Evolutionary conservation across 2,888 invertebrate genomes (phyloP), one percentile per base, ranked within the genome.

Genomic region (Griposia aprilina): DNA sequence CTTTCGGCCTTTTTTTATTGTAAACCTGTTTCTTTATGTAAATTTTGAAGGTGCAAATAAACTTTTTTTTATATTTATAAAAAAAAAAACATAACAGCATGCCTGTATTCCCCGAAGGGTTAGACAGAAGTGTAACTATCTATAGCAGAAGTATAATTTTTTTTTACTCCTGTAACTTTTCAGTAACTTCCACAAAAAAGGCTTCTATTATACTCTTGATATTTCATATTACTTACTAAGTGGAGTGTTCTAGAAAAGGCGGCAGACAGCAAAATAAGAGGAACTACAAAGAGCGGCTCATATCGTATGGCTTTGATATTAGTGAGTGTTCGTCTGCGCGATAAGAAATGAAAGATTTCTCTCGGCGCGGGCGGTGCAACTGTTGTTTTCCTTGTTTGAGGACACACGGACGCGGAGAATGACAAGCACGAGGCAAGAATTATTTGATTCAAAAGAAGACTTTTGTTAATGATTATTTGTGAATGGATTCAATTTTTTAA

Each of bases 321-420:
- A 89, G 91, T 82, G 91, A 91, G 91, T 91, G 90, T 91, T 88
- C 90, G 90, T 87, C 89, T 84, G 76, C 85, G 86, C 90, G 95
- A 95, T 96, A 95, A 95, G 94, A 94, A 94, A 95, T 95, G 95
- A 94, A 94, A 95, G 93, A 94, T 94, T 93, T 91, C 90, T 60
- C 69, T 83, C 76, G 80, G 82, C 30, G 30, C 30, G 30, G 30
- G 30, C 87, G 80, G 87, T 89, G 83, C 78, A 82, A 90, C 89
- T 91, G 91, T 87, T 90, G 89, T 91, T 90, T 90, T 91, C 88
- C 89, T 85, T 87, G 83, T 83, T 85, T 68, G 57, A 50, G 60
- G 78, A 91, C 91, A 92, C 84, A 94, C 90, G 50, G 91, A 0
- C 55, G 3, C n/a, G 10, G 11, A 72, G 70, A 26, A 78, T 76